These are phyloP conservation scores for Atta cephalotes DNA, from an alignment of 1,140 invertebrate genomes.

Conservation along the genomic window DNA sequence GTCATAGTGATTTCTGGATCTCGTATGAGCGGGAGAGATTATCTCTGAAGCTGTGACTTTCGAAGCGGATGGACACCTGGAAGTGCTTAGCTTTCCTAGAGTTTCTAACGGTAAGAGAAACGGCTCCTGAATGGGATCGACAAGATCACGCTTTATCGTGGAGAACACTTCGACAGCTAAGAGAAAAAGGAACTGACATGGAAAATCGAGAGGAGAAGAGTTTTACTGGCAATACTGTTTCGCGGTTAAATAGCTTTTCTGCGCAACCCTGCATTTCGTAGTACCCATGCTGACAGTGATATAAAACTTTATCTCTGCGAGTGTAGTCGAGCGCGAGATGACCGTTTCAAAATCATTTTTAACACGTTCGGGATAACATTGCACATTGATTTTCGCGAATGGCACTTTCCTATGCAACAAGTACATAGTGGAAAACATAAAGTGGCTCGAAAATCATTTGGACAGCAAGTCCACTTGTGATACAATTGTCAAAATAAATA, in stretches of 20 bases:
- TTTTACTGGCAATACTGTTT: conserved; percentile 20
- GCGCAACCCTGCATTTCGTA: conserved; percentile 28
- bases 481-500: conserved; percentile 10
- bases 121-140: conserved; percentile 50
- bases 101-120: conserved; percentile 26
- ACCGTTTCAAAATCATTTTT: conserved; percentile 8
- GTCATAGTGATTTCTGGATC: conserved; percentile 16
- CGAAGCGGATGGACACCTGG: conserved; percentile 62
- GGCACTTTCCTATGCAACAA: conserved; percentile 34
- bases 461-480: background rate
- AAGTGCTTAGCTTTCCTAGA: conserved; percentile 50
- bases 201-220: conserved; percentile 26
- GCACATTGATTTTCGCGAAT: conserved; percentile 13
- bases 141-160: conserved; percentile 62
- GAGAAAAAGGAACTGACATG: conserved; percentile 13
- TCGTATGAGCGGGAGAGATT: conserved; percentile 34
- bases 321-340: conserved; percentile 28
- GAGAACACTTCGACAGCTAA: conserved; percentile 29
- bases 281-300: conserved; percentile 23
- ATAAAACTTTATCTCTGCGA: conserved; percentile 52
- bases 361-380: background rate
- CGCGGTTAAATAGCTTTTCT: conserved; percentile 46
- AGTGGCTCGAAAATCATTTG: background rate
- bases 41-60: conserved; percentile 50
- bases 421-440: background rate